Conservation (phyloP, 2,888 invertebrate genomes). For the Junonia oenone region DNA sequence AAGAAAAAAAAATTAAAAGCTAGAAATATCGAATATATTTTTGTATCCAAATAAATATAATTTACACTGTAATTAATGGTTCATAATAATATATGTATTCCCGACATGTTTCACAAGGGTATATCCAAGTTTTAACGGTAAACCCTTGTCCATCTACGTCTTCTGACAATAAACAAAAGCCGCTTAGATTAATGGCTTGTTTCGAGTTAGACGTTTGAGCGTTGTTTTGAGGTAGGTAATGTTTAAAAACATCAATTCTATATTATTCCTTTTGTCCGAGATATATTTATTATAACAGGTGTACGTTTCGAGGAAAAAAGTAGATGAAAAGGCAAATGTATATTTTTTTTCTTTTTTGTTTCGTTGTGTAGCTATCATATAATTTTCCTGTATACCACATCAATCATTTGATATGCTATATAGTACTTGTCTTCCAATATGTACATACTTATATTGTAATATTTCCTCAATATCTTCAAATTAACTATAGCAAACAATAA, state of each 20-base stretch:
- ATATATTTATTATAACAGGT: no score
- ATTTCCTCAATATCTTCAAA: no score
- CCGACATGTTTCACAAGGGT: slow-evolving; percentile 10
- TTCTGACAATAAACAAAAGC: slow-evolving; percentile 28
- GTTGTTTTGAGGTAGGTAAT: slow-evolving; percentile 11
- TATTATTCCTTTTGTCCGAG: neutral
- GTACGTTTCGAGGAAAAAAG: no score
- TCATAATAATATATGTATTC: slow-evolving; percentile 13
- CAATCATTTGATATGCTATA: no score
- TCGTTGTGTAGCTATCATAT: no score
- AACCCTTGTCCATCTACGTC: slow-evolving; percentile 26
- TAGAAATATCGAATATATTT: neutral
- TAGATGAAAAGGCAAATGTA: no score
- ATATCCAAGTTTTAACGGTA: slow-evolving; percentile 24
- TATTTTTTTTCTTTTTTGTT: no score
- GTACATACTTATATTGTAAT: no score
- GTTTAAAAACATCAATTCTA: neutral
- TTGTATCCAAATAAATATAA: neutral
- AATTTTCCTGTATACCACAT: no score
- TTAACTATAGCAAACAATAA: no score
- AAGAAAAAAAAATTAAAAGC: neutral
- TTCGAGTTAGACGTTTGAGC: slow-evolving; percentile 11
- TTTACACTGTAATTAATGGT: slow-evolving; percentile 4
- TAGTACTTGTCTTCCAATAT: no score
- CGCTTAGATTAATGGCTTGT: slow-evolving; percentile 25